These are phyloP conservation scores for Sitophilus oryzae DNA, from an alignment of 1,140 invertebrate species.

Conservation along the genomic window DNA sequence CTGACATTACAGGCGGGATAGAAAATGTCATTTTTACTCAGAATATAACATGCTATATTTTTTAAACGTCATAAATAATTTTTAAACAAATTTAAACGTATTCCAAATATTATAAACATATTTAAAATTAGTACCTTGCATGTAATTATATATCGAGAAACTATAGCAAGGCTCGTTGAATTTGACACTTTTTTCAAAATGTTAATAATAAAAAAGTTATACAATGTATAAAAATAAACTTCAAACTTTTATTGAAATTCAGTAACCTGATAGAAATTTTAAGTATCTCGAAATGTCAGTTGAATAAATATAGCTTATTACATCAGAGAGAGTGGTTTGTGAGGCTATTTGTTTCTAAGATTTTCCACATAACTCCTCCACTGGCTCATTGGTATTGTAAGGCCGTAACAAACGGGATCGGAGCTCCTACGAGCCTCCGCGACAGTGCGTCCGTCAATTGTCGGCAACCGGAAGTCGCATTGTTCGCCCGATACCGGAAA, in stretches of 20 bases:
- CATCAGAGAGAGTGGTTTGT: neutral
- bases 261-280: neutral
- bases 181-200: neutral
- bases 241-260: neutral
- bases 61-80: too few species aligned
- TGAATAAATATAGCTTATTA: neutral
- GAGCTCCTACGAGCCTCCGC: slow-evolving; percentile 34
- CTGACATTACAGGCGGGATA: too few species aligned
- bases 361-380: neutral
- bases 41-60: too few species aligned
- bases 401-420: slow-evolving; percentile 7
- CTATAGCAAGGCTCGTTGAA: too few species aligned
- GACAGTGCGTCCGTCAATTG: slow-evolving; percentile 42
- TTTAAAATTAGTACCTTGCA: too few species aligned
- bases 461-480: slow-evolving; percentile 42
- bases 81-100: too few species aligned
- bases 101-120: too few species aligned
- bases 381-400: neutral
- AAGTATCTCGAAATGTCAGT: neutral
- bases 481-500: slow-evolving; percentile 43
- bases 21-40: too few species aligned
- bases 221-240: neutral
- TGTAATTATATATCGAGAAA: too few species aligned
- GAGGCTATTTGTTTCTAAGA: neutral
- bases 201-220: neutral